Conservation (phyloP, 2,113 vertebrate species). For the Dunckerocampus dactyliophorus region DNA sequence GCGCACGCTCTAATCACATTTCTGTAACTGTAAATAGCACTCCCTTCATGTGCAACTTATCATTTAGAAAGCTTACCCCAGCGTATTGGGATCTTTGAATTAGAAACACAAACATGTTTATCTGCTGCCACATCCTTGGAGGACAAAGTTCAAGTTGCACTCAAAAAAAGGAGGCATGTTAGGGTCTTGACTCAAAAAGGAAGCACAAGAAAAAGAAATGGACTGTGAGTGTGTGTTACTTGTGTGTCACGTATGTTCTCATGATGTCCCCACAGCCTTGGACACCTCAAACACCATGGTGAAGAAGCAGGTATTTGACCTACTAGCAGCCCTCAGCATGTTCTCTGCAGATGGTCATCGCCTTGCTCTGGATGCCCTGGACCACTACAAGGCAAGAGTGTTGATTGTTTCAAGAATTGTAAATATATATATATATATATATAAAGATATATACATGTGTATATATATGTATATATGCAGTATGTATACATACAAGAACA, state of each 20-base stretch:
- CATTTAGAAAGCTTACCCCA: no score
- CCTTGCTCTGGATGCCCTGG: conserved; percentile 87
- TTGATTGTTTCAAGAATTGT: no score
- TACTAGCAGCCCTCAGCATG: conserved; percentile 91
- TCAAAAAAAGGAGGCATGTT: conserved; percentile 10
- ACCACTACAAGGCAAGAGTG: conserved; percentile 90
- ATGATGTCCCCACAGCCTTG: conserved; percentile 76
- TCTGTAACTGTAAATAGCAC: no score
- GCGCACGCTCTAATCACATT: neutral
- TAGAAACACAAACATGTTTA: conserved; percentile 20
- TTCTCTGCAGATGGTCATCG: conserved; percentile 85
- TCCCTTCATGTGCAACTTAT: no score
- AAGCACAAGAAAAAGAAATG: neutral
- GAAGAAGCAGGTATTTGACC: conserved; percentile 97
- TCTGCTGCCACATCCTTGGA: conserved; percentile 29
- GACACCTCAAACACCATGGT: conserved; percentile 97
- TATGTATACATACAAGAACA: no score
- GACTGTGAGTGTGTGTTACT: neutral
- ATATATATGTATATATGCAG: no score
- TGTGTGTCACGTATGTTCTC: conserved; percentile 17
- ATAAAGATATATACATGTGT: no score
- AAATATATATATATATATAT: no score
- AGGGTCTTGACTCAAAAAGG: neutral
- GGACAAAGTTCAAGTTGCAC: conserved; percentile 47
- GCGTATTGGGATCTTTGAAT: conserved; percentile 17